Conservation (phyloP, 2,888 invertebrate species). For the Electrophaes corylata region DNA sequence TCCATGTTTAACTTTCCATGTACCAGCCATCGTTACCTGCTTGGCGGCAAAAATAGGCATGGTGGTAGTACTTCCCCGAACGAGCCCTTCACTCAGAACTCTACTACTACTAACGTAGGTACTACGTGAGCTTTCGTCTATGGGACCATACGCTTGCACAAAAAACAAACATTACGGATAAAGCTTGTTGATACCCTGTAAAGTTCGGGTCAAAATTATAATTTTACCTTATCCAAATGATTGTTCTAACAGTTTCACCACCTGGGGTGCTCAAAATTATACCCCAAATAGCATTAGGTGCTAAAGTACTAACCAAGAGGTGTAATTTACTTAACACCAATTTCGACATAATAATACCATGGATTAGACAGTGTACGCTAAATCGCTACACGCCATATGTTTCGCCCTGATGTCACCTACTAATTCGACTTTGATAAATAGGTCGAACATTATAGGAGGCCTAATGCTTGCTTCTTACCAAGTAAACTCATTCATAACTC, state of each 20-base stretch:
- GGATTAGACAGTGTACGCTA: conserved; percentile 47
- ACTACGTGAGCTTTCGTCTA: too few species aligned
- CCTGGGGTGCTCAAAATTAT: conserved; percentile 22
- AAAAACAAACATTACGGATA: too few species aligned
- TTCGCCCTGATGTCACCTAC: conserved; percentile 72
- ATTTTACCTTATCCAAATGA: not conserved
- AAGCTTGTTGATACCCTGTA: not conserved
- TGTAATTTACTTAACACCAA: conserved; percentile 76
- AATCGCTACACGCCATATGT: conserved; percentile 71
- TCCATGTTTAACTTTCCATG: too few species aligned
- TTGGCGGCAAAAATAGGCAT: too few species aligned
- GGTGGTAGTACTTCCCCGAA: too few species aligned
- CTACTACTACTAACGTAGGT: too few species aligned
- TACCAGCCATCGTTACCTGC: too few species aligned
- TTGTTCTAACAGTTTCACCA: conserved; percentile 6
- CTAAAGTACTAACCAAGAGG: conserved; percentile 44
- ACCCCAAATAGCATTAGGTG: conserved; percentile 41
- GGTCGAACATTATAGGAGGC: conserved; percentile 61
- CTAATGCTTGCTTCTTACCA: conserved; percentile 47
- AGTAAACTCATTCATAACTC: not conserved
- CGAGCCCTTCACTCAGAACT: too few species aligned
- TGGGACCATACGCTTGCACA: too few species aligned
- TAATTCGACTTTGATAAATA: conserved; percentile 79
- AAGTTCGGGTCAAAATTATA: not conserved
- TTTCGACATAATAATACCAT: conserved; percentile 68